A percentile compares a stretch with the other conserved stretches of the same genome.
Evolutionary conservation across 30 jellyfish, hydroid and myxozoan genomes (phyloP).

Genomic region (Turritopsis rubra): DNA sequence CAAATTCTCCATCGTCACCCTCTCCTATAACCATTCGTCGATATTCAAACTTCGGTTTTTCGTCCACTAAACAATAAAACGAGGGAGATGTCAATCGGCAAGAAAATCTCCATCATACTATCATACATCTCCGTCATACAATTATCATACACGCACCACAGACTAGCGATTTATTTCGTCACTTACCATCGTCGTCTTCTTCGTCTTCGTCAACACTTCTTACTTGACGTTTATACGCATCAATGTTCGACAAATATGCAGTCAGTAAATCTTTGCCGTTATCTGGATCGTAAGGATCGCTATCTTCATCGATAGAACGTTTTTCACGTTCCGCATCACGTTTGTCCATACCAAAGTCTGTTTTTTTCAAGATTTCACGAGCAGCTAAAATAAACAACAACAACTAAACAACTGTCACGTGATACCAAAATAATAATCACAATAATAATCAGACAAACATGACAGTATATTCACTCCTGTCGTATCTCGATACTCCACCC

Average conservation of each 20-base stretch:
- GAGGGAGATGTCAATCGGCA: no score
- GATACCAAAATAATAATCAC: neutral
- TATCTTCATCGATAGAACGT: conserved; percentile 82
- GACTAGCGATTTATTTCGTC: no score
- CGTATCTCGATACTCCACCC: no score
- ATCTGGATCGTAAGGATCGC: conserved; percentile 73
- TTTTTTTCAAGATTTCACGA: conserved; percentile 53
- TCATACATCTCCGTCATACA: neutral
- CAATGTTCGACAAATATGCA: conserved; percentile 82
- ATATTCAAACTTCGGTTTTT: conserved; percentile 64
- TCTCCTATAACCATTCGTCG: conserved; percentile 79
- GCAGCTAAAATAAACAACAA: conserved; percentile 48
- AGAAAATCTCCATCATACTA: neutral
- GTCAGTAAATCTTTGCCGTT: conserved; percentile 82
- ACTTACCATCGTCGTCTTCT: conserved; percentile 38
- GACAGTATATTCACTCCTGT: neutral
- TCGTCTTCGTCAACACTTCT: conserved; percentile 93
- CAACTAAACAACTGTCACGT: neutral
- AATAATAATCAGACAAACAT: neutral
- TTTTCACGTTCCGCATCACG: conserved; percentile 74
- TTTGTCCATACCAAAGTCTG: conserved; percentile 43
- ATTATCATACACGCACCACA: neutral
- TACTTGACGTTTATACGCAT: conserved; percentile 69
- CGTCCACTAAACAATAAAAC: conserved; percentile 39
- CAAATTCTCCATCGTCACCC: conserved; percentile 88